Base-by-base conservation (phyloP, 2,113 vertebrate species). In the Rhinichthys klamathensis region DNA sequence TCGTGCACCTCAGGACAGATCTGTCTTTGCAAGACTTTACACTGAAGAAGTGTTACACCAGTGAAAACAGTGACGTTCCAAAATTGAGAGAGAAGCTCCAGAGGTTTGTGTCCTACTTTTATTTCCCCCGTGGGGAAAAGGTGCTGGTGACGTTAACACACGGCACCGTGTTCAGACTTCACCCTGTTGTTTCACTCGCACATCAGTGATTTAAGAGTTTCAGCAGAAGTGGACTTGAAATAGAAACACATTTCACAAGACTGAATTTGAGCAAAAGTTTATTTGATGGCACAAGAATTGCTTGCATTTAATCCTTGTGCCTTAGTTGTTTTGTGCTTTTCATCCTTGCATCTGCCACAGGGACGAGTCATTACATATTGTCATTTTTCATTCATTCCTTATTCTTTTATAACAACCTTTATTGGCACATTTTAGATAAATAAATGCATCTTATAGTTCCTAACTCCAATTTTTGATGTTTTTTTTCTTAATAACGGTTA, bases 331-430 rank as follows among this genome's bases (percentile, higher is more conserved):
- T 41, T 60, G 30, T 60, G 58, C 18, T 78, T 25, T 77, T 85
- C 54, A 67, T 70, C 63, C 51, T 35, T 46, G 11, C 38, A 30
- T 13, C 8, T 72, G 35, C 69, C 74, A 78, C 67, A 81, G 78
- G 51, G 21, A 51, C 25, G 56, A 70, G 54, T 51, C 67, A 84
- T 80, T 81, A 69, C 84, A 81, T 38, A 23, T 82, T 61, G 58
- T 84, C 35, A 27, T 30, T 35, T 44, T 73, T 67, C 41, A 41
- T 60, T 78, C 12, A 51, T 77, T 32, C 25, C 49, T 84, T 63
- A 63, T 23, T 38, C 61, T 83, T 87, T 85, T 78, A 38, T 87
- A 87, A 81, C 72, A 30, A 51, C 69, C 15, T 80, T 82, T 60
- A 83, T 44, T 80, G 60, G 54, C 61, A 75, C 25, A 77, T 69